Percentiles rank a stretch among this genome's conserved stretches.
Conservation (phyloP, 2,113 vertebrate genomes). For the Dasyornis broadbenti region DNA sequence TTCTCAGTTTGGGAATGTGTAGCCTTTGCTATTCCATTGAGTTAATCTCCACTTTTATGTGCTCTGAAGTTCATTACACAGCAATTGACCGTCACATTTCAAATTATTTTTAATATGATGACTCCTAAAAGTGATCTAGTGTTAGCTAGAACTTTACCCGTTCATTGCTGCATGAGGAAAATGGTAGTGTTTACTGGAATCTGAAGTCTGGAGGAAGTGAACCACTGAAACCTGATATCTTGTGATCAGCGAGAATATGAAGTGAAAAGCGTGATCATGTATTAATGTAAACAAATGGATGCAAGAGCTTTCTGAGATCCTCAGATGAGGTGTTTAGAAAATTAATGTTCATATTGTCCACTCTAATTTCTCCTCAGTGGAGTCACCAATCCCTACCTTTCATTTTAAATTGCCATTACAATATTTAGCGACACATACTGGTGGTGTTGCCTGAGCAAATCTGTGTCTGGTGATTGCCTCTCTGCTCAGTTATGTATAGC, state of each 20-base stretch:
- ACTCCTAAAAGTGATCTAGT: background rate
- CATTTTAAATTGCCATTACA: background rate
- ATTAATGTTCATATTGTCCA: background rate
- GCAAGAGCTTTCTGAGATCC: background rate
- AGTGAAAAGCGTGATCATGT: background rate
- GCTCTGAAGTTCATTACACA: background rate
- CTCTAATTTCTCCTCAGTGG: background rate
- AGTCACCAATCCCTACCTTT: background rate
- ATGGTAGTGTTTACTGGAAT: background rate
- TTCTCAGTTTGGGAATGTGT: background rate
- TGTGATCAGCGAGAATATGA: background rate
- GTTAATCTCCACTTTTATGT: background rate
- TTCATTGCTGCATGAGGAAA: background rate
- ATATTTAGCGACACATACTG: conserved; percentile 19
- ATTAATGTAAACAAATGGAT: background rate
- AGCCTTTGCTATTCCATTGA: background rate
- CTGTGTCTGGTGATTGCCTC: background rate
- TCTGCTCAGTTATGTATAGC: conserved; percentile 47
- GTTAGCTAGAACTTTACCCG: background rate
- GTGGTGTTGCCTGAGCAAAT: conserved; percentile 29
- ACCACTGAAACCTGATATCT: background rate
- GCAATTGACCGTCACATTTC: background rate
- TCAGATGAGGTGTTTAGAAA: background rate
- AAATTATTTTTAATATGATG: background rate
- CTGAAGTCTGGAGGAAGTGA: background rate